Conservation (phyloP, 1,140 invertebrate genomes). For the Belonocnema kinseyi region DNA sequence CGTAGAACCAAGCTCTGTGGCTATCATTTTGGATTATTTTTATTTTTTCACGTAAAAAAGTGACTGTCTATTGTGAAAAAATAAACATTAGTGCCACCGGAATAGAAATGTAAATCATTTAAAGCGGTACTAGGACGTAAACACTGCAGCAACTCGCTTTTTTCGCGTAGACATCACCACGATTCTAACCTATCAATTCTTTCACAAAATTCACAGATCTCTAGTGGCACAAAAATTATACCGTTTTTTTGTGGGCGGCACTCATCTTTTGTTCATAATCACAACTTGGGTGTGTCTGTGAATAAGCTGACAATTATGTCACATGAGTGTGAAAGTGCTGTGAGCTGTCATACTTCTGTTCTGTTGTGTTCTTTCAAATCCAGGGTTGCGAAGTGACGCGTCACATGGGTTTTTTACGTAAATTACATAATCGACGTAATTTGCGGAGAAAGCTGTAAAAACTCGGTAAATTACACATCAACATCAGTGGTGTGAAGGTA, state of each 20-base stretch:
- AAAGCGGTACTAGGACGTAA: neutral
- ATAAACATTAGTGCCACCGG: neutral
- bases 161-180: neutral
- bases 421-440: too few relatives aligned
- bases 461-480: too few relatives aligned
- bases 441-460: too few relatives aligned
- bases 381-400: too few relatives aligned
- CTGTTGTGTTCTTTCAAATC: too few relatives aligned
- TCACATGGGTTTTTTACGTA: too few relatives aligned
- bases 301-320: slow-evolving; percentile 2
- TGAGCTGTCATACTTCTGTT: neutral
- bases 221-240: neutral
- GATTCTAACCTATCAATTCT: neutral
- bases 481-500: too few relatives aligned
- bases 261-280: neutral
- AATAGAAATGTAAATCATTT: neutral
- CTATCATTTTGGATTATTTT: slow-evolving; percentile 67
- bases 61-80: neutral
- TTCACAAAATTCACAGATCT: neutral
- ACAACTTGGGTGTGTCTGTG: neutral
- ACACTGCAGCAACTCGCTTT: neutral
- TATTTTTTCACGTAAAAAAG: neutral
- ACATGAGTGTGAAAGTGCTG: neutral
- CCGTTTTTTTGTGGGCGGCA: neutral
- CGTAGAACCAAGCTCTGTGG: slow-evolving; percentile 71